Evolutionary conservation across 1,140 invertebrate genomes (phyloP).

Genomic region (Lutraria rhynchaena): DNA sequence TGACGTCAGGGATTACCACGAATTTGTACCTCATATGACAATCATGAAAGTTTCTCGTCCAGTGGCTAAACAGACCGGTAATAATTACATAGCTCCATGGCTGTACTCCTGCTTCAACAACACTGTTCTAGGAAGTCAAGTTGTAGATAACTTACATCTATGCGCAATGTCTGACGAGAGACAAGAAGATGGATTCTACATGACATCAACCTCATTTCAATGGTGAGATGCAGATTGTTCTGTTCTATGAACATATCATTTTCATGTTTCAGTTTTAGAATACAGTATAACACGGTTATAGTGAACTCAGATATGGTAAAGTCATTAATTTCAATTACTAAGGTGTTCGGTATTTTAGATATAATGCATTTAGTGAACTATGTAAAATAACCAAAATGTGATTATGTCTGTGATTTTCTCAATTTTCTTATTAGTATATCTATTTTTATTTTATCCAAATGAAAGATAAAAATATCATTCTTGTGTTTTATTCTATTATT

Average conservation of each 20-base stretch:
- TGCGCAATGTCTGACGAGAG: constrained; percentile 79
- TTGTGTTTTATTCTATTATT: too few relatives aligned
- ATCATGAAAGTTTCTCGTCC: constrained; percentile 81
- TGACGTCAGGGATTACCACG: constrained; percentile 74
- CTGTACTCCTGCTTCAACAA: constrained; percentile 73
- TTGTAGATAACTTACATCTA: constrained; percentile 76
- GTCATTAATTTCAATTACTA: too few relatives aligned
- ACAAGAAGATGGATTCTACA: constrained; percentile 79
- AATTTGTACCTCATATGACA: constrained; percentile 83
- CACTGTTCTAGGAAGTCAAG: constrained; percentile 76
- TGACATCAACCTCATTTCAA: constrained; percentile 40
- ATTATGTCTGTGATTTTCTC: too few relatives aligned
- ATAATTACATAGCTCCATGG: constrained; percentile 70
- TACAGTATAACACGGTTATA: too few relatives aligned
- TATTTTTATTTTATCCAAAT: too few relatives aligned
- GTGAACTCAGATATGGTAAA: neutral
- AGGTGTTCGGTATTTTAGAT: too few relatives aligned
- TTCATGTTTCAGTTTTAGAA: neutral
- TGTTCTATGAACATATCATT: neutral
- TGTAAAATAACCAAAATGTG: too few relatives aligned
- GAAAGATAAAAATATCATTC: too few relatives aligned
- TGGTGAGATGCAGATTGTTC: neutral
- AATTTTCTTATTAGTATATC: too few relatives aligned
- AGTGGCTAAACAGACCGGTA: constrained; percentile 68
- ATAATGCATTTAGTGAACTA: too few relatives aligned